Conservation (phyloP, 2,113 vertebrate species). For the Cheilinus undulatus region DNA sequence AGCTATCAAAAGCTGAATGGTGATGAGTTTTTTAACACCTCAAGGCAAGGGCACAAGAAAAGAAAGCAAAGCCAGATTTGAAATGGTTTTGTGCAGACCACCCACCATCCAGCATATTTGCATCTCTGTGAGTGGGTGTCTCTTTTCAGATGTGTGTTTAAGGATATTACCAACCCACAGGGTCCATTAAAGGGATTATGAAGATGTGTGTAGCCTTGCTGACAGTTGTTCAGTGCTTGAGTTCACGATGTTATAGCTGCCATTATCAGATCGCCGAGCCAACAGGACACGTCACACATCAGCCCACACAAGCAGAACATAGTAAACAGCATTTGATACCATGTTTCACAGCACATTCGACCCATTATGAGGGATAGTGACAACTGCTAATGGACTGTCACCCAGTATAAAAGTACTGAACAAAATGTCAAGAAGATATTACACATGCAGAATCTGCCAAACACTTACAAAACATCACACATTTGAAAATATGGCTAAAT, state of each 20-base stretch:
- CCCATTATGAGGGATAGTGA: constrained; percentile 53
- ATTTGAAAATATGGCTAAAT: constrained; percentile 27
- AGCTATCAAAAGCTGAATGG: neutral
- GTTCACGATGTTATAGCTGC: constrained; percentile 62
- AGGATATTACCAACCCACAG: constrained; percentile 41
- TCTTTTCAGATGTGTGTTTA: neutral
- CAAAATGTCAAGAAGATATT: constrained; percentile 44
- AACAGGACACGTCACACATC: constrained; percentile 55
- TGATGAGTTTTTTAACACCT: neutral
- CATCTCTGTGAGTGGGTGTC: neutral
- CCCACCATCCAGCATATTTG: neutral
- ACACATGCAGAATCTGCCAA: constrained; percentile 5
- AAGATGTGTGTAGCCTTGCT: constrained; percentile 52
- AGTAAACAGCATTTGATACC: constrained; percentile 61
- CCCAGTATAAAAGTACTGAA: constrained; percentile 47
- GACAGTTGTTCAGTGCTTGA: constrained; percentile 53
- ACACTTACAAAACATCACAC: constrained; percentile 32
- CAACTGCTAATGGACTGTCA: constrained; percentile 60
- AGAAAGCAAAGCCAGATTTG: neutral
- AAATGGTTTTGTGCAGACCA: neutral
- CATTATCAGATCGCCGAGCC: constrained; percentile 61
- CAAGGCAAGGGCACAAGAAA: constrained; percentile 3
- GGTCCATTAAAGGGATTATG: constrained; percentile 71
- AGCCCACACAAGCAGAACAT: constrained; percentile 59
- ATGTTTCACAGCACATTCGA: constrained; percentile 46